These are phyloP conservation scores for Scaptomyza montana DNA, from an alignment of 1,140 invertebrate species.

Conservation along the genomic window DNA sequence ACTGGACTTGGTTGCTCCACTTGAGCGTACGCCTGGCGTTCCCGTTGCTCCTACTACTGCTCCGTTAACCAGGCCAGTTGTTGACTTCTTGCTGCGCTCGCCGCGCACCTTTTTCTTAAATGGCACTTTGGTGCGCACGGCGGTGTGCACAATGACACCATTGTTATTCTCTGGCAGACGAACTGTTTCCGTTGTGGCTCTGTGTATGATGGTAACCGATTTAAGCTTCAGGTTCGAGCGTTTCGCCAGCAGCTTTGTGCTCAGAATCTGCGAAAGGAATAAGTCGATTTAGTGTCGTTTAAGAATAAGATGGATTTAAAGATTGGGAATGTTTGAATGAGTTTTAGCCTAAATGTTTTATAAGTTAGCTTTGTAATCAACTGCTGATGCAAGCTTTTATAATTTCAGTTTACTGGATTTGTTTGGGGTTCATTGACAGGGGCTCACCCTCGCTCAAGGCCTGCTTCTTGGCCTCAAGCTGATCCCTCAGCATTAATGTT, in stretches of 20 bases:
- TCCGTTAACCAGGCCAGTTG: constrained; percentile 16
- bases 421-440: constrained; percentile 30
- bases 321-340: constrained; percentile 13
- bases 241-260: constrained; percentile 91
- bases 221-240: constrained; percentile 91
- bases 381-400: constrained; percentile 22
- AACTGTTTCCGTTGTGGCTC: constrained; percentile 92
- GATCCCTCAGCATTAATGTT: constrained; percentile 77
- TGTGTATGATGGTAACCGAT: constrained; percentile 93
- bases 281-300: constrained; percentile 23
- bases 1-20: constrained; percentile 39
- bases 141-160: constrained; percentile 89
- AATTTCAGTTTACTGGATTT: constrained; percentile 34
- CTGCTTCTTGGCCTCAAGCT: constrained; percentile 66
- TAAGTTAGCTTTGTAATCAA: constrained; percentile 39
- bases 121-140: constrained; percentile 89
- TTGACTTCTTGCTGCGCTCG: constrained; percentile 85
- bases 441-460: constrained; percentile 56
- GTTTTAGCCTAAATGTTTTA: constrained; percentile 10
- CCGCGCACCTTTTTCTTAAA: constrained; percentile 90
- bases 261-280: constrained; percentile 87
- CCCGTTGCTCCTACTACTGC: constrained; percentile 8
- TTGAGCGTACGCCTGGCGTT: constrained; percentile 17
- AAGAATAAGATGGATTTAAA: background rate
- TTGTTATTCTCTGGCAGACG: constrained; percentile 89